phyloP scores from a whole-genome alignment of 2,797 vertebrate species.

The Falco cherrug region DNA sequence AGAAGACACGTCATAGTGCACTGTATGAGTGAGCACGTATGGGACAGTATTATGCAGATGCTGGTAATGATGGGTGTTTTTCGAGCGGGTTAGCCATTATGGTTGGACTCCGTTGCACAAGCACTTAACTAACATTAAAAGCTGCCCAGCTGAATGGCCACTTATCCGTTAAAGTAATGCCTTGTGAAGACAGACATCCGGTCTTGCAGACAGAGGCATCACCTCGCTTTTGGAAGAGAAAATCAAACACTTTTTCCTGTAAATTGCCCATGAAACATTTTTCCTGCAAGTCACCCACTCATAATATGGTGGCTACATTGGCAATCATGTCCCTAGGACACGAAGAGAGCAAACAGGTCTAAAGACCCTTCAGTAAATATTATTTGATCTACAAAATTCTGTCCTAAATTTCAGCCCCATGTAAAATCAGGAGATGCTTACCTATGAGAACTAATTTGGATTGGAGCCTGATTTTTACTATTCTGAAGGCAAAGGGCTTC shows the following conservation, averaged over 20 bases:
- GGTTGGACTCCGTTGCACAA: not conserved
- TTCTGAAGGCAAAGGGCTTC: not conserved
- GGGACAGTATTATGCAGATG: not conserved
- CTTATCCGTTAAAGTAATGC: not conserved
- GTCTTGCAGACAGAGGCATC: not conserved
- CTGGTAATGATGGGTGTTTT: not conserved
- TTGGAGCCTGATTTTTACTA: not conserved
- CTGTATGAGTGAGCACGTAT: not conserved
- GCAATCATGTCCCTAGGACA: not conserved
- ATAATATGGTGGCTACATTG: not conserved
- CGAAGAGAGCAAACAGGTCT: not conserved
- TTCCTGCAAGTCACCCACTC: not conserved
- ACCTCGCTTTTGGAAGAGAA: not conserved
- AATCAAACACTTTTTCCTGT: not conserved
- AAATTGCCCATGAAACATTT: not conserved
- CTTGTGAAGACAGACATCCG: not conserved
- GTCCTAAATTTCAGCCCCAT: not conserved
- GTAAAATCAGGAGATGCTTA: not conserved
- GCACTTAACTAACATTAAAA: conserved; percentile 16
- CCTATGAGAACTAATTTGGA: not conserved
- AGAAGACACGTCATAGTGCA: not conserved
- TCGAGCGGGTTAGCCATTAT: not conserved
- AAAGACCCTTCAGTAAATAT: not conserved
- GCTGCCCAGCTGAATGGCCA: not conserved
- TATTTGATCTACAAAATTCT: not conserved